phyloP scores from a whole-genome alignment of 2,113 vertebrate genomes.

The Melanerpes aurifrons region DNA sequence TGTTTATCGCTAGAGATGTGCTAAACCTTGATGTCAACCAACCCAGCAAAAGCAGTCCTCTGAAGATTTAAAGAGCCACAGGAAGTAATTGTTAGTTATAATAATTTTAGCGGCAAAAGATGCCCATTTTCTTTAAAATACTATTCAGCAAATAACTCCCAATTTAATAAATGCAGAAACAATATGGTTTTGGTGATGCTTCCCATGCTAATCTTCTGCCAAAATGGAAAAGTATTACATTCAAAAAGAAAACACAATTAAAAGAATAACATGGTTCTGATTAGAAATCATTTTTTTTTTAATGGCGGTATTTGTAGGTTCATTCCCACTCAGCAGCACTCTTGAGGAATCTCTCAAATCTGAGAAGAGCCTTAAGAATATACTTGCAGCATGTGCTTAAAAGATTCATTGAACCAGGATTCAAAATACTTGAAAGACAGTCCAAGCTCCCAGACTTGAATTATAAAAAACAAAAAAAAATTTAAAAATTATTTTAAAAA shows the following conservation, averaged over 20 bases:
- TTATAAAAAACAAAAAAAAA: not conserved
- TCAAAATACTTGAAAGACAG: not conserved
- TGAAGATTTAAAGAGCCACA: not conserved
- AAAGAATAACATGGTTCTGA: not conserved
- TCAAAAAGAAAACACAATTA: not conserved
- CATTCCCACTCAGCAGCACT: not conserved
- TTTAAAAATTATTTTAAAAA: not conserved
- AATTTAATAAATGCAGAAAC: not conserved
- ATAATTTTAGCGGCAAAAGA: not conserved
- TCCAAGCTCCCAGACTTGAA: not conserved
- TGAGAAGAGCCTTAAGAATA: not conserved
- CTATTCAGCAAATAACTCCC: not conserved
- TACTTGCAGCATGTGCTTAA: not conserved
- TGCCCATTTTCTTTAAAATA: not conserved
- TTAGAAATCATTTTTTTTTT: not conserved
- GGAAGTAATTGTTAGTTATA: not conserved
- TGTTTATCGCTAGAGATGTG: slow-evolving; percentile 56
- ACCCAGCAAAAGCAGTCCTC: slow-evolving; percentile 6
- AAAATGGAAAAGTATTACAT: not conserved
- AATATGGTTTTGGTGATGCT: not conserved
- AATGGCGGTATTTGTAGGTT: not conserved
- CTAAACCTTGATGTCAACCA: slow-evolving; percentile 20
- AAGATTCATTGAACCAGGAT: not conserved
- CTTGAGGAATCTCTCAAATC: not conserved
- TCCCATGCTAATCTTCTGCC: not conserved